Percentiles rank a stretch among this genome's conserved stretches.
Conservation (phyloP, 2,797 vertebrate species). For the Buceros bicornis region DNA sequence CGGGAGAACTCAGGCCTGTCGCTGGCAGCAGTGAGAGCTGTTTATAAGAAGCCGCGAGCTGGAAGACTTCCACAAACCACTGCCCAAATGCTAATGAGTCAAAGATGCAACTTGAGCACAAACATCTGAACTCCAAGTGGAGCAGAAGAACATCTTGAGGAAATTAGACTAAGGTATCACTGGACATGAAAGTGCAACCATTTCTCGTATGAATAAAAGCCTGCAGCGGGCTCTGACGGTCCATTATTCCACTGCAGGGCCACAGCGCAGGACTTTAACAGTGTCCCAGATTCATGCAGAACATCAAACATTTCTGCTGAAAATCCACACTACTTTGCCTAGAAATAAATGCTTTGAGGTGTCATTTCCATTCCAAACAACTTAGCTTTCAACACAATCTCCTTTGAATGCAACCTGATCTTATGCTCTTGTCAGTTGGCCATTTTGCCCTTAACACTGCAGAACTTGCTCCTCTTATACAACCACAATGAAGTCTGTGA, state of each 20-base stretch:
- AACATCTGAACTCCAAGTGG: conserved; percentile 15
- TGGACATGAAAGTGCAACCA: background rate
- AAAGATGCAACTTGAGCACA: conserved; percentile 50
- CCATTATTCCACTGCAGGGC: background rate
- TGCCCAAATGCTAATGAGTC: conserved; percentile 44
- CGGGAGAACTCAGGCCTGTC: conserved; percentile 9
- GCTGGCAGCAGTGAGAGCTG: conserved; percentile 27
- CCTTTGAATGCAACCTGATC: background rate
- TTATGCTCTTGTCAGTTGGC: background rate
- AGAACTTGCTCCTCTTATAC: background rate
- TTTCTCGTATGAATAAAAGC: background rate
- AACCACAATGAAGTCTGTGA: background rate
- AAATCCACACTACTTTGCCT: background rate
- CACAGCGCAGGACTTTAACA: background rate
- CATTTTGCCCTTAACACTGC: background rate
- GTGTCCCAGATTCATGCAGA: too few relatives aligned
- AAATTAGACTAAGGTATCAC: conserved; percentile 1
- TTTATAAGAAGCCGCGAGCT: conserved; percentile 7
- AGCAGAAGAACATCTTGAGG: conserved; percentile 26
- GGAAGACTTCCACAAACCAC: conserved; percentile 41
- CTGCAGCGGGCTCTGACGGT: background rate
- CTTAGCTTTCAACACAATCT: background rate
- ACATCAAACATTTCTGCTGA: background rate
- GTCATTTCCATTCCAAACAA: background rate
- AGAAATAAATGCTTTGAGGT: background rate